Percentiles rank a stretch among this genome's conserved stretches.
These are phyloP conservation scores for Murina feae DNA, from an alignment of 2,113 vertebrate species.

Conservation along the genomic window DNA sequence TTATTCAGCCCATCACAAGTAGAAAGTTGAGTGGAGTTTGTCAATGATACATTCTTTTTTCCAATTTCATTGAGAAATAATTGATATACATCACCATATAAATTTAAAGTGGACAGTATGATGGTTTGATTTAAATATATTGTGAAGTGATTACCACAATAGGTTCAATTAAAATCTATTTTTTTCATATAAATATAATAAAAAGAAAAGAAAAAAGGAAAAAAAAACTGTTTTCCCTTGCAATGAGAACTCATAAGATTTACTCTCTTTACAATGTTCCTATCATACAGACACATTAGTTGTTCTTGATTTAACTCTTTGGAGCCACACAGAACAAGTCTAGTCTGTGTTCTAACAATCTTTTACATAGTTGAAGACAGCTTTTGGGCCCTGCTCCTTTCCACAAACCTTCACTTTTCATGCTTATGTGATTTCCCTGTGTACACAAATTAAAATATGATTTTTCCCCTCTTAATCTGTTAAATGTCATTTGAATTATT, in stretches of 20 bases:
- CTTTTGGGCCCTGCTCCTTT: not conserved
- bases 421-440: too few relatives aligned
- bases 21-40: not conserved
- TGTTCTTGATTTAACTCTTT: not conserved
- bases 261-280: not conserved
- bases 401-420: not conserved
- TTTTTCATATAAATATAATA: not conserved
- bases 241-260: not conserved
- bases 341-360: not conserved
- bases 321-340: not conserved
- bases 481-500: too few relatives aligned
- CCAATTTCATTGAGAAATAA: not conserved
- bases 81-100: not conserved
- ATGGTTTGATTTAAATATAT: not conserved
- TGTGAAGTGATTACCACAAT: not conserved
- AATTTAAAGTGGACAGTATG: not conserved
- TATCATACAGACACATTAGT: not conserved
- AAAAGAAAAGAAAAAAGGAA: not conserved
- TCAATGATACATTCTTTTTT: not conserved
- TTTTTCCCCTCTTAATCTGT: too few relatives aligned
- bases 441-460: too few relatives aligned
- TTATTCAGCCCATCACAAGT: not conserved
- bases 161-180: not conserved
- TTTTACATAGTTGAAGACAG: conserved; percentile 2
- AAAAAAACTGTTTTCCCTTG: not conserved